phyloP scores from a whole-genome alignment of 30 jellyfish, hydroid and myxozoan species.

The Aurelia sp. region DNA sequence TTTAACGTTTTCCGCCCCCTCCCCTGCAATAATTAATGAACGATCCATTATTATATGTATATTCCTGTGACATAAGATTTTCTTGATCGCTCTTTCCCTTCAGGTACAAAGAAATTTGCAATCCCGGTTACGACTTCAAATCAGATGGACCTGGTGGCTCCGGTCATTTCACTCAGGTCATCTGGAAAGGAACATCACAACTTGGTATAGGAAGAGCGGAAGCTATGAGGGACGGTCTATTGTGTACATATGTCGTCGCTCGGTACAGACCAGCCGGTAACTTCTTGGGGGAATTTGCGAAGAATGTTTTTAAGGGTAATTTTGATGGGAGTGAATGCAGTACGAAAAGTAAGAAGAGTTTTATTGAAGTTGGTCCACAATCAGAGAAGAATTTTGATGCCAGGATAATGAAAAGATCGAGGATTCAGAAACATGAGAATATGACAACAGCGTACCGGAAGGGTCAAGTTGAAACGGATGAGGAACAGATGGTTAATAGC shows the following conservation, averaged over 20 bases:
- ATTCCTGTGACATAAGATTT: too few relatives aligned
- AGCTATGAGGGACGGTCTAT: constrained; percentile 73
- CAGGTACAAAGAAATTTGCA: constrained; percentile 96
- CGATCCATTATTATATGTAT: too few relatives aligned
- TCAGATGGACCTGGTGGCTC: constrained; percentile 89
- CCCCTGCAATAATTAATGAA: too few relatives aligned
- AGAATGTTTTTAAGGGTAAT: constrained; percentile 82
- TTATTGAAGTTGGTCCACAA: not conserved
- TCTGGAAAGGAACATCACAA: constrained; percentile 84
- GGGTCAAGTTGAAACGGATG: constrained; percentile 4
- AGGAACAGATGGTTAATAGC: not conserved
- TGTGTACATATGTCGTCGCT: constrained; percentile 95
- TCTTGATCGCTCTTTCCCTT: not conserved
- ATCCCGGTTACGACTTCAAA: constrained; percentile 92
- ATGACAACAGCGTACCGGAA: constrained; percentile 6
- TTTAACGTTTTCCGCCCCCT: too few relatives aligned
- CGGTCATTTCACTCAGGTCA: constrained; percentile 93
- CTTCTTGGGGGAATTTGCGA: constrained; percentile 83
- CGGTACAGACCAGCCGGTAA: constrained; percentile 98
- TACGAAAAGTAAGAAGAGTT: not conserved
- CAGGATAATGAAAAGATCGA: constrained; percentile 27
- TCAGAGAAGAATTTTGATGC: constrained; percentile 1
- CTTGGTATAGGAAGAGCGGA: constrained; percentile 98
- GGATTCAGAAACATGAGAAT: constrained; percentile 43
- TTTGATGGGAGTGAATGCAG: constrained; percentile 78